These are phyloP conservation scores for Oryzias sinensis DNA, from an alignment of 2,797 vertebrate species.

Conservation along the genomic window DNA sequence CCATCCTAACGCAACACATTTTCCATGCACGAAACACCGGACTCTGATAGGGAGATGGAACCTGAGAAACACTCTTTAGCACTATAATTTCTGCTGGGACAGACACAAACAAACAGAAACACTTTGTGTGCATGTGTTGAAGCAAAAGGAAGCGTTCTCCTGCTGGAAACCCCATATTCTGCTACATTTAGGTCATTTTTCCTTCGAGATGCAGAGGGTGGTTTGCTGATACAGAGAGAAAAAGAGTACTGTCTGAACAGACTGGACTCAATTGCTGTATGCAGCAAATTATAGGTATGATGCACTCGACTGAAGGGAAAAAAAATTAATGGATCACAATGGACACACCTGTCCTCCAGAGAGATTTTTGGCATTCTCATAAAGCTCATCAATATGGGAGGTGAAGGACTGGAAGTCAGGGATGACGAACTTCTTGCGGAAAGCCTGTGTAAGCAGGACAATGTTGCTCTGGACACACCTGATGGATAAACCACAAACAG, in stretches of 20 bases:
- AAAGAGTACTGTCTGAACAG: neutral
- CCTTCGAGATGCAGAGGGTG: neutral
- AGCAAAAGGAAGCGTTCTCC: conserved; percentile 1
- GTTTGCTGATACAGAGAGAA: too few relatives aligned
- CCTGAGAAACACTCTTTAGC: neutral
- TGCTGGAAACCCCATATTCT: neutral
- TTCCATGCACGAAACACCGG: neutral
- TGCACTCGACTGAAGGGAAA: neutral
- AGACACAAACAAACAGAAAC: conserved; percentile 2
- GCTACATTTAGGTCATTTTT: conserved; percentile 1
- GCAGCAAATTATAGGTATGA: conserved; percentile 19
- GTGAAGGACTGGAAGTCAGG: conserved; percentile 96
- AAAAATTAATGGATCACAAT: conserved; percentile 21
- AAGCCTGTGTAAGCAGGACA: conserved; percentile 97
- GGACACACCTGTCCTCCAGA: conserved; percentile 89
- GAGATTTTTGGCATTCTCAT: conserved; percentile 89
- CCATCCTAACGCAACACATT: neutral
- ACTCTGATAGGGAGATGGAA: neutral
- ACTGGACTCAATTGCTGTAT: conserved; percentile 25
- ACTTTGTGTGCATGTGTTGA: conserved; percentile 4
- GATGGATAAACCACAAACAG: conserved; percentile 60
- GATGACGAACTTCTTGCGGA: conserved; percentile 98
- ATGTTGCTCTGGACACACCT: conserved; percentile 99
- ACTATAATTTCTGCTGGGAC: too few relatives aligned
- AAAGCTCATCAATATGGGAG: conserved; percentile 93